Percentiles rank a stretch among this genome's conserved stretches.
These are phyloP conservation scores for Pristionchus maxplancki DNA, from an alignment of 2,888 invertebrate species.

Conservation along the genomic window DNA sequence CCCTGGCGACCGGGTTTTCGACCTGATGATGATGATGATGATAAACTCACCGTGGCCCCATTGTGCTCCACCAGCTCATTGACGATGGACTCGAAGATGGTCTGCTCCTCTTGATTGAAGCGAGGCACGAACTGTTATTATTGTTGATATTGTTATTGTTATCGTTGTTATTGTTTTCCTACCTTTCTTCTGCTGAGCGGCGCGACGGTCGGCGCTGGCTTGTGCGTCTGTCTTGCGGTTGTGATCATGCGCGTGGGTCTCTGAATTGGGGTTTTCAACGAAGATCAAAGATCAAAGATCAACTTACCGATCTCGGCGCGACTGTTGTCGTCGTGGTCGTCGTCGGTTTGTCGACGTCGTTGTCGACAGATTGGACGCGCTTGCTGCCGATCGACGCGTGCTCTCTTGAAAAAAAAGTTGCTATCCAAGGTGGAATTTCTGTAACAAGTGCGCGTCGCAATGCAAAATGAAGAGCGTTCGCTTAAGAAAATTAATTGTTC, in stretches of 20 bases:
- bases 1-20: too few relatives aligned
- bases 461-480: too few relatives aligned
- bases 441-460: too few relatives aligned
- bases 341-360: not conserved
- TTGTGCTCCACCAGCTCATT: not conserved
- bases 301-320: not conserved
- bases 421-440: not conserved
- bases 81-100: conserved; percentile 16
- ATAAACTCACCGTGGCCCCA: not conserved
- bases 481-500: too few relatives aligned
- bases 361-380: conserved; percentile 18
- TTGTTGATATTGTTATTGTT: not conserved
- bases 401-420: not conserved
- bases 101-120: not conserved
- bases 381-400: not conserved
- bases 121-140: not conserved
- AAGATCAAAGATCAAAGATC: conserved; percentile 29
- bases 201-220: not conserved
- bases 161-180: not conserved
- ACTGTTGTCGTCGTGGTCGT: not conserved
- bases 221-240: not conserved
- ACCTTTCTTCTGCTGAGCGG: not conserved
- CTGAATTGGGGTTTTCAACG: not conserved
- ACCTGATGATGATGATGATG: not conserved
- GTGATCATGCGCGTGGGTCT: conserved; percentile 5